Conservation (phyloP, 1,140 invertebrate species). For the Drosophila navojoa region DNA sequence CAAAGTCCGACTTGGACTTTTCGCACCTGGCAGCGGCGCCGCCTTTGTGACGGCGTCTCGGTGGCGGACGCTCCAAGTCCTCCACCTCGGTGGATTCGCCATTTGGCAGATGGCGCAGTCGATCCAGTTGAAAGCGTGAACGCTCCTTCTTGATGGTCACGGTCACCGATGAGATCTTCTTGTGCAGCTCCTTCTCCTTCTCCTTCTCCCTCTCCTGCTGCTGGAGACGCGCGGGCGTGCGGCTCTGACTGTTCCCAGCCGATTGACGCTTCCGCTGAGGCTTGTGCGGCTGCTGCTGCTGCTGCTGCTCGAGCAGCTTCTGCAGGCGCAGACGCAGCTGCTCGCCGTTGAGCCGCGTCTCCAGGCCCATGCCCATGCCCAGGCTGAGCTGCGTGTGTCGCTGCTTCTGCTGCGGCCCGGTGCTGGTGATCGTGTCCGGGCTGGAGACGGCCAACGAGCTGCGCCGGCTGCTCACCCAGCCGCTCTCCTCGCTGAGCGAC, state of each 20-base stretch:
- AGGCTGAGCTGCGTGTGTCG: constrained; percentile 66
- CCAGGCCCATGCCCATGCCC: constrained; percentile 76
- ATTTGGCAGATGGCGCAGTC: constrained; percentile 69
- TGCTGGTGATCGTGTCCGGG: constrained; percentile 84
- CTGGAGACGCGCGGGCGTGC: constrained; percentile 58
- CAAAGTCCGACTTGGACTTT: constrained; percentile 86
- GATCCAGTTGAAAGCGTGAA: constrained; percentile 68
- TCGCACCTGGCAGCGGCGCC: constrained; percentile 56
- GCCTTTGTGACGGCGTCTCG: constrained; percentile 55
- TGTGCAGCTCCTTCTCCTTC: constrained; percentile 51
- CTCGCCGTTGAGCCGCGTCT: constrained; percentile 86
- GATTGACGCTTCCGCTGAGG: constrained; percentile 51
- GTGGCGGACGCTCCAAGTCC: constrained; percentile 66
- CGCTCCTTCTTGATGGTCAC: constrained; percentile 70
- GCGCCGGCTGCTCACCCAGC: constrained; percentile 89
- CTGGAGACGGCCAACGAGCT: constrained; percentile 86
- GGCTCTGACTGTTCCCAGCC: constrained; percentile 53
- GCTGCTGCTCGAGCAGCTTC: constrained; percentile 84
- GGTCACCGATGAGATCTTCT: constrained; percentile 75
- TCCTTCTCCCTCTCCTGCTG: constrained; percentile 15
- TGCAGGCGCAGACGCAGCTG: constrained; percentile 86
- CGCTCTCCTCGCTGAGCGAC: constrained; percentile 90
- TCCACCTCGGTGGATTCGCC: constrained; percentile 79
- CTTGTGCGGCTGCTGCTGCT: constrained; percentile 62
- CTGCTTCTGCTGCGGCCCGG: constrained; percentile 76